These are phyloP conservation scores for Callosobruchus maculatus DNA, from an alignment of 2,888 invertebrate species.

Conservation along the genomic window DNA sequence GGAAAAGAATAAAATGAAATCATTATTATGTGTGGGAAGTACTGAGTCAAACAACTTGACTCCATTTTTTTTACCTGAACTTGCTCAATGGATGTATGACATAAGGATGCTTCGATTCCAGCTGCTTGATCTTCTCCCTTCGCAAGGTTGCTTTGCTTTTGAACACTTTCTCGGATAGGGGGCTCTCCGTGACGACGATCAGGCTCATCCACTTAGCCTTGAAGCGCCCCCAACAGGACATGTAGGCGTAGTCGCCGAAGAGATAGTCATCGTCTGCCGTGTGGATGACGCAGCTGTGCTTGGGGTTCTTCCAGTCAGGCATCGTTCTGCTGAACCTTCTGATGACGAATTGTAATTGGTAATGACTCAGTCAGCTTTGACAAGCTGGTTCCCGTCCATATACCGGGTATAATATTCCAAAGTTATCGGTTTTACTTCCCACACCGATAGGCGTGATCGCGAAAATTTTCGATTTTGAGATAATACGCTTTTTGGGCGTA, in stretches of 20 bases:
- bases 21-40: too few species aligned
- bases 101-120: slow-evolving; percentile 7
- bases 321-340: not conserved
- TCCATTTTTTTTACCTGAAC: slow-evolving; percentile 7
- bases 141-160: slow-evolving; percentile 11
- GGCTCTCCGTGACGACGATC: slow-evolving; percentile 8
- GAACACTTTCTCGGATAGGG: slow-evolving; percentile 5
- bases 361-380: not conserved
- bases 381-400: not conserved
- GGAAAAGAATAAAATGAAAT: too few species aligned
- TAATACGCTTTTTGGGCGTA: too few species aligned
- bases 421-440: too few species aligned
- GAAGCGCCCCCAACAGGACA: not conserved
- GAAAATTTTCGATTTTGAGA: too few species aligned
- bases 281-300: not conserved
- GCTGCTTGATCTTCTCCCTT: slow-evolving; percentile 12
- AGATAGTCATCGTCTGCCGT: not conserved
- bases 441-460: too few species aligned
- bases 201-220: not conserved
- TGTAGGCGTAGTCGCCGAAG: not conserved
- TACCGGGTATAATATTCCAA: too few species aligned
- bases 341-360: not conserved
- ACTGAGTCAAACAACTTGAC: too few species aligned
- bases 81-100: slow-evolving; percentile 17
- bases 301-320: not conserved